These are phyloP conservation scores for Sphaerophoria rueppellii DNA, from an alignment of 2,888 invertebrate genomes.

Conservation along the genomic window DNA sequence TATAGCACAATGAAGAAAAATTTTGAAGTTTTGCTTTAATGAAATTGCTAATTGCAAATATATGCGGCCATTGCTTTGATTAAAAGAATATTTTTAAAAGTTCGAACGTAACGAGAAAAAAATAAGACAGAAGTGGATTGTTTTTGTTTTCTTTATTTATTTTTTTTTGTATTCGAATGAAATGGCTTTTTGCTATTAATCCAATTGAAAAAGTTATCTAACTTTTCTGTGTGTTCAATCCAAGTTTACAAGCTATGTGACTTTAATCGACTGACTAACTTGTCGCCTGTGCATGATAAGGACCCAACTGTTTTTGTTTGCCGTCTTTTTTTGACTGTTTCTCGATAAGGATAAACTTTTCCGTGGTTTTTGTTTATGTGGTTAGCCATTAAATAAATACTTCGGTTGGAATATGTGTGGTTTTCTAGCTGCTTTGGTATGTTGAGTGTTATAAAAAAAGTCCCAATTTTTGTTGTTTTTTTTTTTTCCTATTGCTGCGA, in stretches of 20 bases:
- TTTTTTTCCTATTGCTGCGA: neutral
- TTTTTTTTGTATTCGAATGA: conserved; percentile 2
- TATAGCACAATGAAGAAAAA: too few relatives aligned
- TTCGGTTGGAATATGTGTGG: neutral
- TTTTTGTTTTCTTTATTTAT: too few relatives aligned
- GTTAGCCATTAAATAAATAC: conserved; percentile 38
- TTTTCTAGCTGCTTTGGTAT: neutral
- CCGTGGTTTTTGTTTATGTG: conserved; percentile 37
- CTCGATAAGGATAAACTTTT: conserved; percentile 15
- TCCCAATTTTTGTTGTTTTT: too few relatives aligned
- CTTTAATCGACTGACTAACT: conserved; percentile 24
- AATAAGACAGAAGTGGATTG: neutral
- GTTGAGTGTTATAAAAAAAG: neutral
- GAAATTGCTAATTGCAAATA: too few relatives aligned
- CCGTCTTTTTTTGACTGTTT: neutral
- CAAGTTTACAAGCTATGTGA: conserved; percentile 11
- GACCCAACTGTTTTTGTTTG: neutral
- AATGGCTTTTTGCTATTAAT: conserved; percentile 32
- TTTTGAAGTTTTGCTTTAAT: too few relatives aligned
- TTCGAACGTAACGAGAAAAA: neutral
- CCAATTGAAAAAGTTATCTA: conserved; percentile 56
- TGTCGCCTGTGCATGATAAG: conserved; percentile 12
- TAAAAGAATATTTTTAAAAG: neutral
- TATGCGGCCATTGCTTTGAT: too few relatives aligned
- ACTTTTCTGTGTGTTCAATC: conserved; percentile 39